Conservation (phyloP, 2,797 vertebrate species). For the Siniperca undulata region DNA sequence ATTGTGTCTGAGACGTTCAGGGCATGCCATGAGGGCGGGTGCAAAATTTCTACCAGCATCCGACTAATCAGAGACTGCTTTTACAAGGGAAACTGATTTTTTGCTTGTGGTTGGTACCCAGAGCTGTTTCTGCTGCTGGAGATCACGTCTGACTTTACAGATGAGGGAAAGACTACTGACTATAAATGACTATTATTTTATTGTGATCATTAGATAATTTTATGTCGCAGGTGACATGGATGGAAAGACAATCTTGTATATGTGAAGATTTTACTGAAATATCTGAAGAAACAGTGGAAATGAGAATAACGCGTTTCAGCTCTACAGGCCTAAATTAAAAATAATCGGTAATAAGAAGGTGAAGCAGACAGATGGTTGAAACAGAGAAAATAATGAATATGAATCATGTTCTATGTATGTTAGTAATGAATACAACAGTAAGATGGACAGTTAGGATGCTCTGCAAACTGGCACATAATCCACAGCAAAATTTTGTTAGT, state of each 20-base stretch:
- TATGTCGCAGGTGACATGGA: not conserved
- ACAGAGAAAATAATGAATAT: not conserved
- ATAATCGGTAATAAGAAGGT: not conserved
- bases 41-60: not conserved
- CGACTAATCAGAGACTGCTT: not conserved
- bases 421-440: too few relatives aligned
- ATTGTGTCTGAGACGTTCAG: conserved; percentile 18
- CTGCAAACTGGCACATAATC: too few relatives aligned
- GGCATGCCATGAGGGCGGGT: not conserved
- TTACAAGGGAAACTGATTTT: not conserved
- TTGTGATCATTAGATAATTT: not conserved
- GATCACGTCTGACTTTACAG: not conserved
- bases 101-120: not conserved
- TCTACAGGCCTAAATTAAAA: not conserved
- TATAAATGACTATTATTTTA: not conserved
- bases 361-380: not conserved
- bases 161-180: not conserved
- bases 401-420: not conserved
- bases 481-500: too few relatives aligned
- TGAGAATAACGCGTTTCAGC: not conserved
- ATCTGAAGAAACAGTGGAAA: not conserved
- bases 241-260: not conserved
- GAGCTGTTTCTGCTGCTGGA: not conserved
- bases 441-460: not conserved
- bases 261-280: not conserved